phyloP scores from a whole-genome alignment of 2,888 invertebrate genomes.

The Apantesis nais region DNA sequence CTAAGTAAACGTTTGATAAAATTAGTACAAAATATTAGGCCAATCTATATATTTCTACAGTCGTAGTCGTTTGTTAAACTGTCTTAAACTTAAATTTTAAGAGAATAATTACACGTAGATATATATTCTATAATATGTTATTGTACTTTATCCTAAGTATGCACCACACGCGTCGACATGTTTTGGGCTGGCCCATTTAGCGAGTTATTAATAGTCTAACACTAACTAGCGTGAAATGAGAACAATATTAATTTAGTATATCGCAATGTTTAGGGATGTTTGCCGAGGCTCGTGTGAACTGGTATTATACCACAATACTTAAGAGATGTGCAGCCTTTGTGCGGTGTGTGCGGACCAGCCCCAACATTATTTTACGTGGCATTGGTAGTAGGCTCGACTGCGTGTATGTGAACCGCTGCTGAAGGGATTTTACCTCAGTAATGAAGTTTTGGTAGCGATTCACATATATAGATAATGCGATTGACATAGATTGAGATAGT shows the following conservation, averaged over 20 bases:
- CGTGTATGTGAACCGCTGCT: too few relatives aligned
- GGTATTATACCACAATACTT: too few relatives aligned
- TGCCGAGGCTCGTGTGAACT: too few relatives aligned
- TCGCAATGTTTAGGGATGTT: too few relatives aligned
- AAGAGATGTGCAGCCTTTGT: too few relatives aligned
- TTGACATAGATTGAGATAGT: too few relatives aligned
- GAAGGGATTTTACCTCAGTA: too few relatives aligned
- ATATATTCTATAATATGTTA: background rate
- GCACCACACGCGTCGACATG: constrained; percentile 44
- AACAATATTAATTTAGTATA: constrained; percentile 20
- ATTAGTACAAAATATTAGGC: background rate
- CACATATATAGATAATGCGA: too few relatives aligned
- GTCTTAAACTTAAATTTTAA: background rate
- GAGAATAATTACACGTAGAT: background rate
- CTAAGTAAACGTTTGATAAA: background rate
- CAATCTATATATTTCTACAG: background rate
- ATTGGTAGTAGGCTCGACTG: too few relatives aligned
- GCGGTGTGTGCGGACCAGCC: too few relatives aligned
- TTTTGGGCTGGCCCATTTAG: constrained; percentile 46
- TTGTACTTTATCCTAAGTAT: constrained; percentile 21
- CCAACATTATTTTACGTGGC: too few relatives aligned
- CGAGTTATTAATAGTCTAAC: constrained; percentile 30
- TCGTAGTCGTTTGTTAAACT: background rate
- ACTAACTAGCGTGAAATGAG: constrained; percentile 27
- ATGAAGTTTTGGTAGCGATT: too few relatives aligned